phyloP scores from a whole-genome alignment of 2,113 vertebrate species.

The Lates calcarifer region DNA sequence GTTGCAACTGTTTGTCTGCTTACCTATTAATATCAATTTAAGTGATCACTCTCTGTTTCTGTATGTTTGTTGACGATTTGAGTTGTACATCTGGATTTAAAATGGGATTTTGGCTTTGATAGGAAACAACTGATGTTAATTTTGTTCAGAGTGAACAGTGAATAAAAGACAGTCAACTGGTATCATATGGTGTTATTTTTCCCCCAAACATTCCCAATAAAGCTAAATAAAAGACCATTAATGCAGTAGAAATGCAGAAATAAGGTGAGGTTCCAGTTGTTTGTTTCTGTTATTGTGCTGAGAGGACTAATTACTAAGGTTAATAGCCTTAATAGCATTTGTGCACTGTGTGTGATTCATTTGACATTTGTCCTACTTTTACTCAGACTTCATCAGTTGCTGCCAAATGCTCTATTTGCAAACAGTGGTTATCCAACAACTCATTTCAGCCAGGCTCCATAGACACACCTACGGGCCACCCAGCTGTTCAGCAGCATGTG shows the following conservation, averaged over 20 bases:
- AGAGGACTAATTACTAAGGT: neutral
- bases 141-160: neutral
- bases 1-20: neutral
- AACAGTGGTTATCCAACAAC: neutral
- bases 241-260: neutral
- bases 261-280: neutral
- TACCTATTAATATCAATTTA: neutral
- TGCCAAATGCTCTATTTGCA: slow-evolving; percentile 20
- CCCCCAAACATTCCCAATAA: neutral
- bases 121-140: neutral
- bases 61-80: neutral
- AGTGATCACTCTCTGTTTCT: no score
- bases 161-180: neutral
- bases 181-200: neutral
- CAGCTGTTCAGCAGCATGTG: slow-evolving; percentile 27
- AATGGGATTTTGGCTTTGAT: neutral
- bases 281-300: neutral
- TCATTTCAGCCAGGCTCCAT: neutral
- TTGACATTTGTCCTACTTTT: slow-evolving; percentile 7
- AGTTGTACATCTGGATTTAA: neutral
- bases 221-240: neutral
- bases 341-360: slow-evolving; percentile 2
- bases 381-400: neutral
- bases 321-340: neutral
- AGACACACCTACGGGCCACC: slow-evolving; percentile 22